Conservation (phyloP, 2,888 invertebrate genomes). For the Watsonalla binaria region DNA sequence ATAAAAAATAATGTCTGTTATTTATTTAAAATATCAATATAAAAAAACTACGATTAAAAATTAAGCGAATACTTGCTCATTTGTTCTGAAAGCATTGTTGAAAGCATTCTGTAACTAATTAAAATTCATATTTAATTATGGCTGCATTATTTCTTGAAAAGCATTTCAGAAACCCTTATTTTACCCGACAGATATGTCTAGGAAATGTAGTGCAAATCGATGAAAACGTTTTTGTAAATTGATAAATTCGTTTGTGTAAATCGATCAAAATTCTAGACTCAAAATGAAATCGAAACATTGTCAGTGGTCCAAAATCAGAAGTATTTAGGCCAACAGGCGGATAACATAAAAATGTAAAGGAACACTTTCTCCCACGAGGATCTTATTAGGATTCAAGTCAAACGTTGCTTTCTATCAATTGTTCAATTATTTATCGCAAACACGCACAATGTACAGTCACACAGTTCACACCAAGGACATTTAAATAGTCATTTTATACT, state of each 20-base stretch:
- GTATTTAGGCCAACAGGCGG: neutral
- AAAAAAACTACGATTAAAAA: too few species aligned
- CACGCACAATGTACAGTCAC: neutral
- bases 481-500: neutral
- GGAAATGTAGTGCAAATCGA: too few species aligned
- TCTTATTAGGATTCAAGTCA: conserved; percentile 23
- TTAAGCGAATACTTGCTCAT: too few species aligned
- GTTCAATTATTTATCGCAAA: conserved; percentile 16
- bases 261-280: neutral
- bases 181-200: too few species aligned
- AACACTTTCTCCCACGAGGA: conserved; percentile 1
- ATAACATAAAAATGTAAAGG: neutral
- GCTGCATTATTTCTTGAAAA: too few species aligned
- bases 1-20: conserved; percentile 28
- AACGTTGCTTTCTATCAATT: conserved; percentile 28
- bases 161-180: too few species aligned
- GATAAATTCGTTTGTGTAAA: too few species aligned
- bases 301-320: neutral
- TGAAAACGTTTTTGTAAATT: too few species aligned
- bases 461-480: conserved; percentile 1
- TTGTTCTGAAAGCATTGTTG: too few species aligned
- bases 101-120: too few species aligned
- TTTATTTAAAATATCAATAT: conserved; percentile 7
- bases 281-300: neutral
- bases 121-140: too few species aligned